Evolutionary conservation across 2,888 invertebrate genomes (phyloP).

Genomic region (Molorchus minor): DNA sequence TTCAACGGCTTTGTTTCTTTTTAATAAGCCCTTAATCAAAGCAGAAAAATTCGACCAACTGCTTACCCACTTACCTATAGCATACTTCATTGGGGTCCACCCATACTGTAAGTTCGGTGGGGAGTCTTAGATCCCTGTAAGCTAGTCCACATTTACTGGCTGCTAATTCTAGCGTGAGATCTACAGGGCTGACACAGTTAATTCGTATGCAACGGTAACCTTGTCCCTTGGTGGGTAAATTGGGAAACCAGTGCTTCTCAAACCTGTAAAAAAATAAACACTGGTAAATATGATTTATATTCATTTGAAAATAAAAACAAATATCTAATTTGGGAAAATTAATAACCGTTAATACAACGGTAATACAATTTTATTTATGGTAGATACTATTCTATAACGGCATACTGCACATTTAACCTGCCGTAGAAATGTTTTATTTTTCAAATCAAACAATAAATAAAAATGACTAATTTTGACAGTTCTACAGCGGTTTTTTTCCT

Average conservation of each 20-base stretch:
- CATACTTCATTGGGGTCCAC: constrained; percentile 78
- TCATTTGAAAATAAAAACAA: not conserved
- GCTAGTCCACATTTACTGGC: constrained; percentile 71
- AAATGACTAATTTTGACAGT: too few relatives aligned
- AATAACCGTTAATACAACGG: not conserved
- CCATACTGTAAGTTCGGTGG: constrained; percentile 79
- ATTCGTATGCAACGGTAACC: constrained; percentile 77
- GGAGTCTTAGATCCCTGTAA: constrained; percentile 70
- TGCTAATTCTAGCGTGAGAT: constrained; percentile 73
- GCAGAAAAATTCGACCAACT: not conserved
- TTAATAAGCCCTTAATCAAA: not conserved
- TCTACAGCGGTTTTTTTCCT: too few relatives aligned
- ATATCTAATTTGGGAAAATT: not conserved
- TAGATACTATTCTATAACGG: not conserved
- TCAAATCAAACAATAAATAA: not conserved
- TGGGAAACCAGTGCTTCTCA: constrained; percentile 79
- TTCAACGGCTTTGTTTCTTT: not conserved
- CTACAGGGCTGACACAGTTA: constrained; percentile 73
- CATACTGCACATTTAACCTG: not conserved
- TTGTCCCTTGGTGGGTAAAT: constrained; percentile 75
- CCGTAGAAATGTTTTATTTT: not conserved
- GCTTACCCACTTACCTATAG: constrained; percentile 56
- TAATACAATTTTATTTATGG: not conserved
- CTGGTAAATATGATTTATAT: not conserved
- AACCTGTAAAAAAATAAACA: constrained; percentile 52